Conservation (phyloP, 2,797 vertebrate species). For the Poeciliopsis turneri region DNA sequence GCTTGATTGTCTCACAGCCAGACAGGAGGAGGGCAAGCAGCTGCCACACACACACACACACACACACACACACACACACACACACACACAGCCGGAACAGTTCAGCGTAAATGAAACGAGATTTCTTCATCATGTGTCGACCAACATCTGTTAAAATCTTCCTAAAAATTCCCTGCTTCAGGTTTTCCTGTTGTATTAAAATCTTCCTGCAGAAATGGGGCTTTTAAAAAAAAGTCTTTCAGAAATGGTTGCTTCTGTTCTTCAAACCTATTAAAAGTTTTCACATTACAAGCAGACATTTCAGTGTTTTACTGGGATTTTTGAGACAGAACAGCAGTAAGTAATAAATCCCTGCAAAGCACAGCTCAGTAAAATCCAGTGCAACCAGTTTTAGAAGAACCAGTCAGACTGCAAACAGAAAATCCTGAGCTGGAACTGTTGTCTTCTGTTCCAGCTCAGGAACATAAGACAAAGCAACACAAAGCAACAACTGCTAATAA, state of each 20-base stretch:
- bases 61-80: no score
- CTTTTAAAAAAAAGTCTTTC: not conserved
- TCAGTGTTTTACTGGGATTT: not conserved
- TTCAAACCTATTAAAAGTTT: not conserved
- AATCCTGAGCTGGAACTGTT: no score
- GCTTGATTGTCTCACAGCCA: constrained; percentile 3
- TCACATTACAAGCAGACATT: not conserved
- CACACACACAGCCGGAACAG: not conserved
- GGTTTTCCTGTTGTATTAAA: not conserved
- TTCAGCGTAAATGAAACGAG: not conserved
- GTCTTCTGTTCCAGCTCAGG: no score
- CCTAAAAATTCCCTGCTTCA: not conserved
- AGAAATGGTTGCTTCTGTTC: not conserved
- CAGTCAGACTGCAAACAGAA: no score
- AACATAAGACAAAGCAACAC: no score
- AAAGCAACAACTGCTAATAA: no score
- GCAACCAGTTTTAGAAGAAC: no score
- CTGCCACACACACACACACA: not conserved
- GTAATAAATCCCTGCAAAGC: not conserved
- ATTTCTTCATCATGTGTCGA: not conserved
- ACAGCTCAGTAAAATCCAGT: not conserved
- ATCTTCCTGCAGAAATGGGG: not conserved
- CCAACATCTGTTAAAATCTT: not conserved
- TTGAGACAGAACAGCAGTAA: not conserved
- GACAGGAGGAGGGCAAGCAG: not conserved